Conservation (phyloP, 2,888 invertebrate genomes). For the Archaeoteleia sp. region DNA sequence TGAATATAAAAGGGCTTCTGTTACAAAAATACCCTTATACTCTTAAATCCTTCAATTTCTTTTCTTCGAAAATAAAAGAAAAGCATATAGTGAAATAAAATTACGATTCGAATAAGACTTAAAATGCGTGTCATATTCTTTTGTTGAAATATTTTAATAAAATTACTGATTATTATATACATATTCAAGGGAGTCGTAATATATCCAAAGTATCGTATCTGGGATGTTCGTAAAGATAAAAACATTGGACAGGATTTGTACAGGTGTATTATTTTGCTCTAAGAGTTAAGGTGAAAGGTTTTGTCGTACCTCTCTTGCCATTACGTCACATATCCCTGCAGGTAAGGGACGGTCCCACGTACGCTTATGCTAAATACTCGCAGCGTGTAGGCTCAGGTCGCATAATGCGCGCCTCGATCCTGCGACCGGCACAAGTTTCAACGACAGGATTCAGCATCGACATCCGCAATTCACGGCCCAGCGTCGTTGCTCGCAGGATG, state of each 20-base stretch:
- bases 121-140: no score
- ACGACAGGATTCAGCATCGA: constrained; percentile 37
- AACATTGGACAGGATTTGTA: constrained; percentile 1
- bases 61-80: no score
- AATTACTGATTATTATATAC: no score
- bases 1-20: no score
- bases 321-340: constrained; percentile 76
- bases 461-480: constrained; percentile 35
- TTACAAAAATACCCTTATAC: no score
- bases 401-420: constrained; percentile 59
- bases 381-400: constrained; percentile 61
- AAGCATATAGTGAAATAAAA: no score
- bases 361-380: constrained; percentile 67
- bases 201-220: no score
- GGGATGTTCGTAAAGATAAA: constrained; percentile 3
- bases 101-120: no score
- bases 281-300: constrained; percentile 17
- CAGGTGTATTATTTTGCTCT: neutral
- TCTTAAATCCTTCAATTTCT: no score
- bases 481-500: constrained; percentile 15
- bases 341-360: constrained; percentile 72
- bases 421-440: constrained; percentile 44
- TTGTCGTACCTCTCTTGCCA: constrained; percentile 77
- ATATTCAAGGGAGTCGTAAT: no score
- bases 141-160: no score